Conservation (phyloP, 2,797 vertebrate genomes). For the Tokudaia tokunoshimensis region DNA sequence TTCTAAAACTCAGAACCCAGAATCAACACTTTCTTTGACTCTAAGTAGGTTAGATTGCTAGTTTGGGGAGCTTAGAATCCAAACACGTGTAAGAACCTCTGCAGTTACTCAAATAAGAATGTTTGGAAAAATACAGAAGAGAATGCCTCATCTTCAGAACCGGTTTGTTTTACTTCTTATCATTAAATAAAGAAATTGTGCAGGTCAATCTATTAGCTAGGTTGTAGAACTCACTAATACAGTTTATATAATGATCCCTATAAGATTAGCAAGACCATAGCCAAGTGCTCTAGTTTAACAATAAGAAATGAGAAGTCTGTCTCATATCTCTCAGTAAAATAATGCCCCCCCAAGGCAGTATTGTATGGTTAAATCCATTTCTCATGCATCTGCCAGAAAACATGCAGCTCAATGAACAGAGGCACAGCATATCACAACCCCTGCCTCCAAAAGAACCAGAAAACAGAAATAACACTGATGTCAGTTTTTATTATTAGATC, state of each 20-base stretch:
- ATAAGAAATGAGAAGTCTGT: not conserved
- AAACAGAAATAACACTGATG: not conserved
- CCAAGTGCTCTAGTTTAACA: not conserved
- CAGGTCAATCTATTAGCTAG: not conserved
- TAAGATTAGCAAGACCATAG: not conserved
- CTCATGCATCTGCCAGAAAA: not conserved
- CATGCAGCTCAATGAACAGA: not conserved
- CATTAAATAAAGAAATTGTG: not conserved
- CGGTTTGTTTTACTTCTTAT: not conserved
- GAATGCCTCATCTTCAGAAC: not conserved
- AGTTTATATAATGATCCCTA: not conserved
- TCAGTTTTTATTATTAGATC: not conserved
- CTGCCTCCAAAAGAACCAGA: not conserved
- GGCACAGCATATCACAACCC: not conserved
- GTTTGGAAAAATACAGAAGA: not conserved
- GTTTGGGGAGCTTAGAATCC: not conserved
- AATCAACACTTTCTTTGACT: not conserved
- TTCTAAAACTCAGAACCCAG: not conserved
- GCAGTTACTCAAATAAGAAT: not conserved
- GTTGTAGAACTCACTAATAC: not conserved
- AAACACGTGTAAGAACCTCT: not conserved
- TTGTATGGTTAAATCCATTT: not conserved
- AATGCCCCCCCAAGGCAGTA: not conserved
- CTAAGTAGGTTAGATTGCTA: not conserved
- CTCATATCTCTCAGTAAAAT: not conserved